Conservation (phyloP, 92 coral and sea anemone genomes). For the Porites divaricata region DNA sequence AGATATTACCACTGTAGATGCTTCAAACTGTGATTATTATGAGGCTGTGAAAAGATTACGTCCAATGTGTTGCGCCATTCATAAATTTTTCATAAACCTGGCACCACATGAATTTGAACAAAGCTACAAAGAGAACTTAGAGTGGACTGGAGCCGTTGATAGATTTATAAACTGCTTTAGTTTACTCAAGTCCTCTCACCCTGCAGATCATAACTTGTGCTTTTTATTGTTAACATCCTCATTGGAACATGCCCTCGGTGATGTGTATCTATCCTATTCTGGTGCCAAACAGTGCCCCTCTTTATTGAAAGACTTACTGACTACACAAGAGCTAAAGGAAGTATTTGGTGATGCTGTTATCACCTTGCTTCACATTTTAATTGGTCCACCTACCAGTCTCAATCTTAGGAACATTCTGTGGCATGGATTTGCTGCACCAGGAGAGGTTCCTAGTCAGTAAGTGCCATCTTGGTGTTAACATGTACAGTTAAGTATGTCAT, state of each 20-base stretch:
- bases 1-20: constrained; percentile 3
- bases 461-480: constrained; percentile 18
- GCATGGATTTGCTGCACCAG: constrained; percentile 93
- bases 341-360: constrained; percentile 70
- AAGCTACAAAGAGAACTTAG: constrained; percentile 53
- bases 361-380: constrained; percentile 64
- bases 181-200: constrained; percentile 57
- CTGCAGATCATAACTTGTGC: constrained; percentile 54
- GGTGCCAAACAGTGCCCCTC: constrained; percentile 67
- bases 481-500: too few relatives aligned
- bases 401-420: constrained; percentile 91
- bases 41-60: constrained; percentile 50
- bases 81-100: constrained; percentile 37
- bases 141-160: constrained; percentile 75
- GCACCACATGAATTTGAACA: constrained; percentile 62
- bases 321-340: constrained; percentile 55
- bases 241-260: constrained; percentile 87
- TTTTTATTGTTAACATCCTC: constrained; percentile 76
- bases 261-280: constrained; percentile 64
- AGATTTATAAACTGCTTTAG: constrained; percentile 62
- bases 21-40: constrained; percentile 38
- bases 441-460: constrained; percentile 83
- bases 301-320: constrained; percentile 77
- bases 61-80: constrained; percentile 57
- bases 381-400: constrained; percentile 89